phyloP scores from a whole-genome alignment of 2,888 invertebrate species.

The Neoitamus cyanurus region DNA sequence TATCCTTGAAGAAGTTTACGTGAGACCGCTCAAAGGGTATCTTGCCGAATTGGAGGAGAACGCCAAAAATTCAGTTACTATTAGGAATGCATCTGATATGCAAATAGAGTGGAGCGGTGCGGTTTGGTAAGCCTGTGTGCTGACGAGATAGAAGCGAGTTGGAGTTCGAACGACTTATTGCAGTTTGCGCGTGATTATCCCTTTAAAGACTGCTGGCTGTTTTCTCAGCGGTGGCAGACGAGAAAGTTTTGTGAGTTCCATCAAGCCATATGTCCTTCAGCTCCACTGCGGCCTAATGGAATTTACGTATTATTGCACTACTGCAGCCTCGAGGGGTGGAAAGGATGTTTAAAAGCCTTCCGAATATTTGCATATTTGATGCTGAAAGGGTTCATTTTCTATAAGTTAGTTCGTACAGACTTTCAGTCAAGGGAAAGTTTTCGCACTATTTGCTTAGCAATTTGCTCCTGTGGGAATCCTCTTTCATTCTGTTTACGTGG shows the following conservation, averaged over 20 bases:
- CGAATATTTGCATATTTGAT: background rate
- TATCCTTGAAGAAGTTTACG: background rate
- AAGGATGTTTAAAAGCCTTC: background rate
- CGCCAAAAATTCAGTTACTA: background rate
- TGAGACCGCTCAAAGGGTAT: background rate
- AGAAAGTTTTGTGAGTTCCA: background rate
- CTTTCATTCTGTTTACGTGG: background rate
- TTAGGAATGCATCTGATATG: constrained; percentile 2
- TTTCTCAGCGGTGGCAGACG: background rate
- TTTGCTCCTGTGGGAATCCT: background rate
- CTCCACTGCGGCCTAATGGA: background rate
- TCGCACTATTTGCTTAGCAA: background rate
- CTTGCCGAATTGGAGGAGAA: background rate
- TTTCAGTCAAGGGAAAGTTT: background rate
- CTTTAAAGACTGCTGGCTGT: background rate
- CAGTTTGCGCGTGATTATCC: background rate
- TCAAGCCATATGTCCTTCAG: background rate
- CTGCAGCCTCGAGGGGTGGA: background rate
- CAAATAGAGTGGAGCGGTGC: background rate
- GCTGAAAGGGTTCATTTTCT: background rate
- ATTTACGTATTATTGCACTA: background rate
- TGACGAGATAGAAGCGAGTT: background rate
- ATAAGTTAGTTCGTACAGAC: background rate
- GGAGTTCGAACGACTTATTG: background rate
- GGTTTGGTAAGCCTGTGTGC: background rate